Conservation (phyloP, 2,888 invertebrate species). For the Allacma fusca region DNA sequence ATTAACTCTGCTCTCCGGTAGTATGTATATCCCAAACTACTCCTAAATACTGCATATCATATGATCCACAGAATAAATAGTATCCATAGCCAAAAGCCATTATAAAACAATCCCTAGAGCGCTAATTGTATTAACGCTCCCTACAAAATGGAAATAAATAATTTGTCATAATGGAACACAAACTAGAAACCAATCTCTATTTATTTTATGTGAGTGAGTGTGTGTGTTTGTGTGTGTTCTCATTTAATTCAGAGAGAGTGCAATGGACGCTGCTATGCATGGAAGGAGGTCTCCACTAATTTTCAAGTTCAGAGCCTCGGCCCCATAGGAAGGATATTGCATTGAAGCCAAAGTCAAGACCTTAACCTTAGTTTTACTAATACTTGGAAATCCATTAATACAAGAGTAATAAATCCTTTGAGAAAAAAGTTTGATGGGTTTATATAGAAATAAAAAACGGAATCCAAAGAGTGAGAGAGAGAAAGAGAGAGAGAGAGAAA, state of each 20-base stretch:
- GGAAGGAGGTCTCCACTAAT: not conserved
- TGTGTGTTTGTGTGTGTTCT: too few relatives aligned
- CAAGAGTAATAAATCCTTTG: constrained; percentile 7
- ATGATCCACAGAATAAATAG: not conserved
- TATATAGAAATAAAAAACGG: not conserved
- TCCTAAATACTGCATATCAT: too few relatives aligned
- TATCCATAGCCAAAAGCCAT: not conserved
- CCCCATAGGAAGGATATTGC: not conserved
- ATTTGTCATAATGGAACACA: not conserved
- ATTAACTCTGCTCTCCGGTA: too few relatives aligned
- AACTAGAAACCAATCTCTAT: not conserved
- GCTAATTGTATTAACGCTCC: too few relatives aligned
- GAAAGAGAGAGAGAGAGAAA: too few relatives aligned
- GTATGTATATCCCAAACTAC: too few relatives aligned
- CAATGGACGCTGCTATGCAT: not conserved
- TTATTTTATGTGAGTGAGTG: too few relatives aligned
- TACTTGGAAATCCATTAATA: not conserved
- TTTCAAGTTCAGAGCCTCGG: not conserved
- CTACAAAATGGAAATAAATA: constrained; percentile 10
- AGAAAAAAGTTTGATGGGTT: constrained; percentile 9
- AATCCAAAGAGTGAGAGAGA: too few relatives aligned
- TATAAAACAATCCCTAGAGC: too few relatives aligned
- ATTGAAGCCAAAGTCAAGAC: not conserved
- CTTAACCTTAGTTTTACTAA: not conserved
- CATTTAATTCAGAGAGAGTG: not conserved